Conservation (phyloP, 2,888 invertebrate species). For the Anoplius nigerrimus region DNA sequence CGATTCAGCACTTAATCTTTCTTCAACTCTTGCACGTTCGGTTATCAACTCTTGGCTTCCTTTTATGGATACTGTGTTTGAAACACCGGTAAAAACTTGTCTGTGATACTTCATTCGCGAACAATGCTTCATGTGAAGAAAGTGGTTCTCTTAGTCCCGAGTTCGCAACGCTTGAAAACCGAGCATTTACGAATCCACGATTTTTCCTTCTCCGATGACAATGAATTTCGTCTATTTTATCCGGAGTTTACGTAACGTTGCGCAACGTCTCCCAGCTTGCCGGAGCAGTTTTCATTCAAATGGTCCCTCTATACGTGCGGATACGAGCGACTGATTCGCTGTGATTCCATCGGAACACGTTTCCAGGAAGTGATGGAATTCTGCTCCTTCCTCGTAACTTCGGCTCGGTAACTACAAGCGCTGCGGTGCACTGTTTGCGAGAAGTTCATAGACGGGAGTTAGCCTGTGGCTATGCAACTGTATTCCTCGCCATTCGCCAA, state of each 20-base stretch:
- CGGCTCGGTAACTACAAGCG: constrained; percentile 44
- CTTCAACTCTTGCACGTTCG: too few relatives aligned
- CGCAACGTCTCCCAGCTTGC: constrained; percentile 25
- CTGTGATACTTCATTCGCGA: too few relatives aligned
- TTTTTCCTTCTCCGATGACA: too few relatives aligned
- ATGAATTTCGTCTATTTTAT: too few relatives aligned
- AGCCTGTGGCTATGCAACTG: constrained; percentile 40
- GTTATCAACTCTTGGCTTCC: too few relatives aligned
- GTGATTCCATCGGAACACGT: constrained; percentile 50
- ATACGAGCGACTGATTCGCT: constrained; percentile 46
- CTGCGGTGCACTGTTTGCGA: constrained; percentile 53
- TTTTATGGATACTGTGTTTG: too few relatives aligned
- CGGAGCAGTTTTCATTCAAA: constrained; percentile 33
- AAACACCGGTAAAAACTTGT: too few relatives aligned
- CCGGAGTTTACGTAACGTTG: constrained; percentile 36
- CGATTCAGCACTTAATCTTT: too few relatives aligned
- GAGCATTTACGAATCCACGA: too few relatives aligned
- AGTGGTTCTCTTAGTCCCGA: too few relatives aligned
- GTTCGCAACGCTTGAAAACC: too few relatives aligned
- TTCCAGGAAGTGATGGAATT: constrained; percentile 42
- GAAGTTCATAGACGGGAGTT: constrained; percentile 48
- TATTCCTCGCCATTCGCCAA: constrained; percentile 21
- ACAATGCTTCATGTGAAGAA: too few relatives aligned
- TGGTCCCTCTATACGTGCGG: constrained; percentile 25
- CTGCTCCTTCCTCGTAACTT: constrained; percentile 48